Evolutionary conservation across 2,888 invertebrate genomes (phyloP).

Genomic region (Bombylius discolor): DNA sequence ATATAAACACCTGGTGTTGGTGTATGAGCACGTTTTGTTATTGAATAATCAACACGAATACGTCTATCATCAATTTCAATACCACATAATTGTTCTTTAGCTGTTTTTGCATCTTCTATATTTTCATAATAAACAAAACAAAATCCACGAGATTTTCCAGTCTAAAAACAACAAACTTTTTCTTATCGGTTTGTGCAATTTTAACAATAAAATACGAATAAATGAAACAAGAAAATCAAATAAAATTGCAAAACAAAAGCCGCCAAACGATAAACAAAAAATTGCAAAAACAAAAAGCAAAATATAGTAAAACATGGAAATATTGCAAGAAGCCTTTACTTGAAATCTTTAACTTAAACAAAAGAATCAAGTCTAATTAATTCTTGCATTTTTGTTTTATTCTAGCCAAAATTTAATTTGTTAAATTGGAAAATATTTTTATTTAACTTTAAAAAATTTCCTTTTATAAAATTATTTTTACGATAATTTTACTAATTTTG

Average conservation of each 20-base stretch:
- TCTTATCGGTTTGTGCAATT: neutral
- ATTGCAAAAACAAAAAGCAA: neutral
- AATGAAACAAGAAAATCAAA: neutral
- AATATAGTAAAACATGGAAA: neutral
- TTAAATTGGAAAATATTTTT: too few species aligned
- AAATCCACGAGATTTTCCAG: constrained; percentile 88
- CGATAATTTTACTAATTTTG: too few species aligned
- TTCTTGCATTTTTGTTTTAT: neutral
- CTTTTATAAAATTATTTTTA: too few species aligned
- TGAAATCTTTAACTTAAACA: constrained; percentile 4
- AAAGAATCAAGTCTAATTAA: neutral
- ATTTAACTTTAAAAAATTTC: too few species aligned
- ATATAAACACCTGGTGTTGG: constrained; percentile 96
- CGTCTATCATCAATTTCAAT: constrained; percentile 88
- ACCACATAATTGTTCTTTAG: constrained; percentile 87
- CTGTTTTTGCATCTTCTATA: constrained; percentile 77
- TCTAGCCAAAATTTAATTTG: neutral
- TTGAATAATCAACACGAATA: constrained; percentile 90
- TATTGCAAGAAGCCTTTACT: constrained; percentile 10
- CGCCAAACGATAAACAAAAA: neutral
- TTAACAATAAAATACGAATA: constrained; percentile 20
- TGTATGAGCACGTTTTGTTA: constrained; percentile 90
- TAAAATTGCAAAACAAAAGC: too few species aligned
- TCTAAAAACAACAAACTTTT: constrained; percentile 40
- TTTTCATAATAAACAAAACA: constrained; percentile 89